A percentile compares a stretch with the other conserved stretches of the same genome.
phyloP scores from a whole-genome alignment of 2,113 vertebrate species.

The Cisticola juncidis region DNA sequence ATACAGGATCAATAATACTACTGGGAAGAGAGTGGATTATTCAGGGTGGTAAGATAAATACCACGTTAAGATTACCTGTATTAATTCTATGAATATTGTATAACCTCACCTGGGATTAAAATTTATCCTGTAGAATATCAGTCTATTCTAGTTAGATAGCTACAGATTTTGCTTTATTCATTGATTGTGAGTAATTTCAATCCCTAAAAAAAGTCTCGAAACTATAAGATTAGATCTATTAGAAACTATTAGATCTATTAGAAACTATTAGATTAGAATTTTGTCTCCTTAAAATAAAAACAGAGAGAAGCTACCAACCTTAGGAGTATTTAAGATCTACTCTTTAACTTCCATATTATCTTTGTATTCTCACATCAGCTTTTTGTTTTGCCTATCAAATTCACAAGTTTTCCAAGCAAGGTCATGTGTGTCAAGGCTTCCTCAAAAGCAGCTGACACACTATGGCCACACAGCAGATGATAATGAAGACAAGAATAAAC shows the following conservation, averaged over 20 bases:
- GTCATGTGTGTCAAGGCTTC: neutral
- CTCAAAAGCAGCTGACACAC: neutral
- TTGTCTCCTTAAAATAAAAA: neutral
- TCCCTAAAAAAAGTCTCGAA: neutral
- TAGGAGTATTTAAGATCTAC: neutral
- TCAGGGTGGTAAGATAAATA: neutral
- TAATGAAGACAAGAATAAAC: neutral
- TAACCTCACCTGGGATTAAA: neutral
- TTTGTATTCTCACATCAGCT: slow-evolving; percentile 4
- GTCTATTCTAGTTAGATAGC: neutral
- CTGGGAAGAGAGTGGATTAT: neutral
- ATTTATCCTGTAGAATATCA: neutral
- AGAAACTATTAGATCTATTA: neutral
- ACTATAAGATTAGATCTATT: neutral
- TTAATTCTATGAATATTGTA: neutral
- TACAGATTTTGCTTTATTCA: neutral
- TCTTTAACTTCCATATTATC: neutral
- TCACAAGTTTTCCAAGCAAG: neutral
- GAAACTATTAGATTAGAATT: neutral
- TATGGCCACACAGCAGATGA: neutral
- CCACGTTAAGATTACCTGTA: neutral
- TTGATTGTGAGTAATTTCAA: neutral
- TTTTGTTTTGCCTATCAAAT: slow-evolving; percentile 10
- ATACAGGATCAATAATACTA: neutral
- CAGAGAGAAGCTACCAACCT: neutral